phyloP scores from a whole-genome alignment of 1,140 invertebrate genomes.

The Drosophila sp. region DNA sequence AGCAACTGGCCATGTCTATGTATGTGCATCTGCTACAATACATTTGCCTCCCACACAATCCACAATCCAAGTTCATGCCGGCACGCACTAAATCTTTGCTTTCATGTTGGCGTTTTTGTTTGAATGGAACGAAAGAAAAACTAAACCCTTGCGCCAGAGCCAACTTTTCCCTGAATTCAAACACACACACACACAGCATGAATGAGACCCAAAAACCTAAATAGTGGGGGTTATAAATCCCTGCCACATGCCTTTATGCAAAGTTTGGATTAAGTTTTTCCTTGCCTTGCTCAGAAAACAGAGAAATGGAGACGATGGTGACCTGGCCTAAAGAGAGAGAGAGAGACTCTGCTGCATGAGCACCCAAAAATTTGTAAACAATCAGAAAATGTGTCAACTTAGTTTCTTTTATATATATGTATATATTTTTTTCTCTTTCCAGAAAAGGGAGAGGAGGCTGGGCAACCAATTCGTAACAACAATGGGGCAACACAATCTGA shows the following conservation, averaged over 20 bases:
- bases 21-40: slow-evolving; percentile 54
- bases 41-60: slow-evolving; percentile 23
- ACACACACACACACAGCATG: slow-evolving; percentile 30
- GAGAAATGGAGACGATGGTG: slow-evolving; percentile 15
- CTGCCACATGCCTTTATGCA: slow-evolving; percentile 78
- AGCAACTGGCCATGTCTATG: slow-evolving; percentile 37
- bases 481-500: slow-evolving; percentile 66
- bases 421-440: no score
- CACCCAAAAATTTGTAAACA: slow-evolving; percentile 79
- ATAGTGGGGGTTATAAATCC: slow-evolving; percentile 72
- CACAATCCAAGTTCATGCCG: slow-evolving; percentile 73
- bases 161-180: slow-evolving; percentile 44
- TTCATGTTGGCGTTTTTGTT: slow-evolving; percentile 72
- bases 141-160: slow-evolving; percentile 45
- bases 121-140: slow-evolving; percentile 45
- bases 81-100: slow-evolving; percentile 80
- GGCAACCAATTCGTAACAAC: slow-evolving; percentile 41
- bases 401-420: slow-evolving; percentile 43
- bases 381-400: slow-evolving; percentile 80
- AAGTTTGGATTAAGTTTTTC: slow-evolving; percentile 77
- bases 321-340: slow-evolving; percentile 26
- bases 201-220: slow-evolving; percentile 53
- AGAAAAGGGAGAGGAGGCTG: neutral
- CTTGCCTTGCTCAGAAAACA: neutral
- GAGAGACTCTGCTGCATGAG: slow-evolving; percentile 48